Evolutionary conservation across 1,140 invertebrate genomes (phyloP), one percentile per base, ranked within the genome.

Genomic region (Drosophila nebulosa): DNA sequence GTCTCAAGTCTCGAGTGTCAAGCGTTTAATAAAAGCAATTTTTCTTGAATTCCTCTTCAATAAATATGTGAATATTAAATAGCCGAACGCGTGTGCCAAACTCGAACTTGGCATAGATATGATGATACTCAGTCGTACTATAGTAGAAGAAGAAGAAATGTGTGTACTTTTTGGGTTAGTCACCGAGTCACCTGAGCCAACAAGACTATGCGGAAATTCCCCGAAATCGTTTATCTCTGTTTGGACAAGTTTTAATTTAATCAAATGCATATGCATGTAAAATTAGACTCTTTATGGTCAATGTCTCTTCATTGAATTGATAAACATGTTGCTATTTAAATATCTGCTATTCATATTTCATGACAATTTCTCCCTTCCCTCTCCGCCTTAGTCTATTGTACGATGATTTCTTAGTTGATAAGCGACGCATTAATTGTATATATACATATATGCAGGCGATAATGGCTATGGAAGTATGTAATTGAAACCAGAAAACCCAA

Each of bases 201-300:
- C 10, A 10, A 27, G n/a, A 30, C 36, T 24, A 74, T 46, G 72
- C 72, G 72, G 70, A 74, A 74, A 68, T 62, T 74, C 39, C 63
- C 65, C 30, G 55, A 74, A 60, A 52, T 57, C 14, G 46, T 39
- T 14, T 26, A 46, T 46, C 39, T 21, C 39, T 46, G 18, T 46
- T 46, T 46, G 39, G 39, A 46, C 18, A 46, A 21, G 35, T 46
- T 46, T 46, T 46, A 46, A 46, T 46, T 46, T 46, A 46, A 46
- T 46, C 39, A 46, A 46, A 46, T 46, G 39, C 39, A 46, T 46
- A 46, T 9, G 16, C 16, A 42, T 42, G 39, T 46, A 46, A 46
- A 46, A 10, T 46, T 46, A 10, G 39, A 46, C 36, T 46, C 21
- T 46, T 46, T 46, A 46, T 46, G 39, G 39, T 1, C 39, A 46